A percentile compares a stretch with the other conserved stretches of the same genome.
phyloP scores from a whole-genome alignment of 2,113 vertebrate genomes.

The Python bivittatus region DNA sequence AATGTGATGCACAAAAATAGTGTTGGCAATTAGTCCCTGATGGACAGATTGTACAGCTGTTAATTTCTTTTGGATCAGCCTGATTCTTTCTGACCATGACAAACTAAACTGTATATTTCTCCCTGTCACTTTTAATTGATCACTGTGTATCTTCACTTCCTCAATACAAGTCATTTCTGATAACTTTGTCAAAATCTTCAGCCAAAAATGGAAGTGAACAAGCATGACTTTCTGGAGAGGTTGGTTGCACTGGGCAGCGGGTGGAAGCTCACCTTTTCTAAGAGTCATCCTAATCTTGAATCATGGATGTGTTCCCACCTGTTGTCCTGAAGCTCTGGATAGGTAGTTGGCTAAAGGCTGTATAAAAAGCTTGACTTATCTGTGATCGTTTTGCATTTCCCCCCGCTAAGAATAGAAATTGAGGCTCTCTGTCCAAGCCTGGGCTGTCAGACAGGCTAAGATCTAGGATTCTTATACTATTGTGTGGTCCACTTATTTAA shows the following conservation, averaged over 20 bases:
- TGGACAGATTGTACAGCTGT: slow-evolving; percentile 44
- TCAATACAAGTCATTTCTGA: no score
- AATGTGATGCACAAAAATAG: slow-evolving; percentile 59
- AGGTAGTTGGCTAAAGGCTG: not conserved
- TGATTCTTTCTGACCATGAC: slow-evolving; percentile 34
- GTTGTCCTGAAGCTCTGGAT: not conserved
- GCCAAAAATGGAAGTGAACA: not conserved
- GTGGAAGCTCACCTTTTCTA: no score
- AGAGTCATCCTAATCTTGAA: not conserved
- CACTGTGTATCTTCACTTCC: no score
- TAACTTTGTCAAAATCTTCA: no score
- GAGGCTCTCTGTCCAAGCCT: not conserved
- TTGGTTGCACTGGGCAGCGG: not conserved
- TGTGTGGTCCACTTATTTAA: no score
- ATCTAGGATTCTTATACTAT: no score
- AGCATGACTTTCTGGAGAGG: not conserved
- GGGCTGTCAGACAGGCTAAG: not conserved
- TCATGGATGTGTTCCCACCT: not conserved
- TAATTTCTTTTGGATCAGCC: slow-evolving; percentile 45
- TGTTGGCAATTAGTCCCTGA: slow-evolving; percentile 31
- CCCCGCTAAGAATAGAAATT: not conserved
- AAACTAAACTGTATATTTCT: slow-evolving; percentile 5
- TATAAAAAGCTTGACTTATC: not conserved
- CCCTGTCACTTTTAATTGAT: no score
- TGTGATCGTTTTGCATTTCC: not conserved